These are phyloP conservation scores for Eulemur rufifrons DNA, from an alignment of 2,113 vertebrate species.

Conservation along the genomic window DNA sequence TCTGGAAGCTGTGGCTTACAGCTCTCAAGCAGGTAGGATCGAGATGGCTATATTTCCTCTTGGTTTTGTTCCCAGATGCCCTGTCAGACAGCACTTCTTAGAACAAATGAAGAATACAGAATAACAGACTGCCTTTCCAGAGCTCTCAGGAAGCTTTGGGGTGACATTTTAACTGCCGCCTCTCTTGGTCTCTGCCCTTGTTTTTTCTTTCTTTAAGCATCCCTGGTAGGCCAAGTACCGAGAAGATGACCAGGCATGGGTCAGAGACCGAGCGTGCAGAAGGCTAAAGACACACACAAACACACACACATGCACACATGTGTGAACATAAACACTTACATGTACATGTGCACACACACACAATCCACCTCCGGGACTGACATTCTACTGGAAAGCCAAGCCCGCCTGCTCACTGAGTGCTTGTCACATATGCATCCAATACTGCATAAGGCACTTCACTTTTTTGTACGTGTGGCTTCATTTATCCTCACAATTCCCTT, in stretches of 20 bases:
- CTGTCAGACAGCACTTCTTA: not conserved
- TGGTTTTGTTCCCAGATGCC: not conserved
- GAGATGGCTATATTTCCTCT: not conserved
- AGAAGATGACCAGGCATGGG: not conserved
- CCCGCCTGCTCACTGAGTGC: fast-evolving
- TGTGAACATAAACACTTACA: not conserved
- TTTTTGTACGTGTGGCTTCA: fast-evolving
- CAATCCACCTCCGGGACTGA: too few species aligned
- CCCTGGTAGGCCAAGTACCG: not conserved
- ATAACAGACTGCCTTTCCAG: not conserved
- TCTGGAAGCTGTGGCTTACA: not conserved
- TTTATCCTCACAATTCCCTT: not conserved
- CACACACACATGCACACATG: fast-evolving
- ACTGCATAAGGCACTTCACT: fast-evolving
- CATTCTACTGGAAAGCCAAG: not conserved
- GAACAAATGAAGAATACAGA: not conserved
- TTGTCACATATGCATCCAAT: fast-evolving
- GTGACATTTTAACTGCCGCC: not conserved
- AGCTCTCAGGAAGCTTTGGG: not conserved
- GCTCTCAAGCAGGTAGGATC: not conserved
- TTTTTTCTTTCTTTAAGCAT: not conserved
- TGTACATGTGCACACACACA: fast-evolving
- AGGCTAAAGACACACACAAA: not conserved
- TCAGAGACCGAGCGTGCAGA: not conserved
- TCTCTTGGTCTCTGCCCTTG: not conserved